Conservation (phyloP, 92 coral and sea anemone species). For the Desmophyllum pertusum region DNA sequence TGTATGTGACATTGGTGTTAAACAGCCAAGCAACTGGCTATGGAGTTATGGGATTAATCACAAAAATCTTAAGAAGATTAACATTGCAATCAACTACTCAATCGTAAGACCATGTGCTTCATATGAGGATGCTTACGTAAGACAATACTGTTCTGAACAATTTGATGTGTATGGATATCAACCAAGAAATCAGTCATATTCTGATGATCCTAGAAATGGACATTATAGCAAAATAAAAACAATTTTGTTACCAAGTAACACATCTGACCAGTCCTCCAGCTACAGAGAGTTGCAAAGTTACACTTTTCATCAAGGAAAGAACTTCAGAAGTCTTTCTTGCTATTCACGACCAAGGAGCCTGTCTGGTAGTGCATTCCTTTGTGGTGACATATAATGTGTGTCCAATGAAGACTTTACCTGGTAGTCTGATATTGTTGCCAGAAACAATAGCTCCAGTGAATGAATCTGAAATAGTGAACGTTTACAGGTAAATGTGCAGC, state of each 20-base stretch:
- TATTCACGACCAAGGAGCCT: constrained; percentile 70
- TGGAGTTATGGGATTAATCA: constrained; percentile 53
- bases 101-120: constrained; percentile 40
- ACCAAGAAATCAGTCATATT: constrained; percentile 39
- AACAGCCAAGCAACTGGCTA: constrained; percentile 52
- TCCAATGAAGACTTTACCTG: constrained; percentile 49
- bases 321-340: constrained; percentile 59
- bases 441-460: constrained; percentile 69
- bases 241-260: background rate
- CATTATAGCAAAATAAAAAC: constrained; percentile 16
- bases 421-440: constrained; percentile 58
- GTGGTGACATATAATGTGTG: constrained; percentile 63
- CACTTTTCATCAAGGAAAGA: constrained; percentile 45
- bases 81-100: constrained; percentile 59
- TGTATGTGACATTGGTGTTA: constrained; percentile 18
- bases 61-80: constrained; percentile 41
- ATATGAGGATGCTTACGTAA: background rate
- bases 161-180: constrained; percentile 64
- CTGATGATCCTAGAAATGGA: constrained; percentile 41
- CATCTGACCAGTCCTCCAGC: constrained; percentile 2
- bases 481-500: constrained; percentile 54
- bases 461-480: constrained; percentile 53
- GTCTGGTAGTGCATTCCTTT: constrained; percentile 46
- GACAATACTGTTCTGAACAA: constrained; percentile 17
- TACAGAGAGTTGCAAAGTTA: constrained; percentile 9